phyloP scores from a whole-genome alignment of 2,888 invertebrate genomes.

The Eubasilissa splendida region DNA sequence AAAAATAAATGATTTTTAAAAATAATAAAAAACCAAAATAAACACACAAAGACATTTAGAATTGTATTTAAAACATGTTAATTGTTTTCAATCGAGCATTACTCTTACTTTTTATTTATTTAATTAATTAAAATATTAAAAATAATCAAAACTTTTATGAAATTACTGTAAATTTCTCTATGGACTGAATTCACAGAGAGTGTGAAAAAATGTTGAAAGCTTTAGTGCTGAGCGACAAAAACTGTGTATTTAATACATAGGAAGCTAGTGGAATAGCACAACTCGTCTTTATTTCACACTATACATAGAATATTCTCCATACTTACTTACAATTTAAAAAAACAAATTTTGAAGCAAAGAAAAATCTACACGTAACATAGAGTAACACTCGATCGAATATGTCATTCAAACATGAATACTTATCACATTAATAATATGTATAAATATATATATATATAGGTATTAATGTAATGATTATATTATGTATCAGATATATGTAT shows the following conservation, averaged over 20 bases:
- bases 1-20: conserved; percentile 51
- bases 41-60: conserved; percentile 58
- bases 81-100: conserved; percentile 26
- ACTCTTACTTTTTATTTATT: not conserved
- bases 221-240: conserved; percentile 23
- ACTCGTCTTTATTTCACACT: conserved; percentile 11
- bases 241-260: conserved; percentile 21
- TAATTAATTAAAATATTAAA: not conserved
- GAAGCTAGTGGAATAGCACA: conserved; percentile 32
- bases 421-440: conserved; percentile 51
- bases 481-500: conserved; percentile 56
- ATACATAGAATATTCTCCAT: conserved; percentile 25
- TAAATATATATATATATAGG: conserved; percentile 54
- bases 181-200: conserved; percentile 27
- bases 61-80: conserved; percentile 53
- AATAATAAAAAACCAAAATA: conserved; percentile 48
- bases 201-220: conserved; percentile 24
- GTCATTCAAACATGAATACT: conserved; percentile 56
- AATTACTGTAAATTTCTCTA: conserved; percentile 20
- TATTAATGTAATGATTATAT: conserved; percentile 56
- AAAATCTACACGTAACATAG: conserved; percentile 8
- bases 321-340: not conserved
- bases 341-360: too few relatives aligned
- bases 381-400: conserved; percentile 37
- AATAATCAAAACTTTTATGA: not conserved